These are phyloP conservation scores for Brachyhypopomus gauderio DNA, from an alignment of 2,113 vertebrate genomes.

Conservation along the genomic window DNA sequence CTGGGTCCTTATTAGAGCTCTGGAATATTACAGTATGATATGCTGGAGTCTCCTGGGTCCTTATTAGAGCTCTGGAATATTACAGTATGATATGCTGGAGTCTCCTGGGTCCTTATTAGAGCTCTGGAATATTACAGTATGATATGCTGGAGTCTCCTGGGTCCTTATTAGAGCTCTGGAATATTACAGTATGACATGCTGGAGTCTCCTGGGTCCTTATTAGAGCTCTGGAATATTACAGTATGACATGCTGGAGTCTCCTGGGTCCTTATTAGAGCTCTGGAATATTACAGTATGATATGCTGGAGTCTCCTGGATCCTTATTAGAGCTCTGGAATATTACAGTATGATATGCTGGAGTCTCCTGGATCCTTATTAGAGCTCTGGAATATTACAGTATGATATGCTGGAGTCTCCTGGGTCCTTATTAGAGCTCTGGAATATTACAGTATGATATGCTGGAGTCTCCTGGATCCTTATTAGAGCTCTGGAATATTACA, in stretches of 20 bases:
- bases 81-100: neutral
- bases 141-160: neutral
- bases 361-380: constrained; percentile 1
- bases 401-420: neutral
- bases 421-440: neutral
- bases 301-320: neutral
- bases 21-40: neutral
- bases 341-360: neutral
- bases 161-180: neutral
- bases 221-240: neutral
- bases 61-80: neutral
- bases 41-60: neutral
- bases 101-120: constrained; percentile 3
- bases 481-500: neutral
- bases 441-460: neutral
- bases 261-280: neutral
- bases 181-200: neutral
- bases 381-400: neutral
- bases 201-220: neutral
- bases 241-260: neutral
- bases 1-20: neutral
- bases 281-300: neutral
- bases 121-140: neutral
- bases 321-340: neutral
- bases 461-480: neutral